These are phyloP conservation scores for Lutjanus erythropterus DNA, from an alignment of 2,113 vertebrate species.

Conservation along the genomic window DNA sequence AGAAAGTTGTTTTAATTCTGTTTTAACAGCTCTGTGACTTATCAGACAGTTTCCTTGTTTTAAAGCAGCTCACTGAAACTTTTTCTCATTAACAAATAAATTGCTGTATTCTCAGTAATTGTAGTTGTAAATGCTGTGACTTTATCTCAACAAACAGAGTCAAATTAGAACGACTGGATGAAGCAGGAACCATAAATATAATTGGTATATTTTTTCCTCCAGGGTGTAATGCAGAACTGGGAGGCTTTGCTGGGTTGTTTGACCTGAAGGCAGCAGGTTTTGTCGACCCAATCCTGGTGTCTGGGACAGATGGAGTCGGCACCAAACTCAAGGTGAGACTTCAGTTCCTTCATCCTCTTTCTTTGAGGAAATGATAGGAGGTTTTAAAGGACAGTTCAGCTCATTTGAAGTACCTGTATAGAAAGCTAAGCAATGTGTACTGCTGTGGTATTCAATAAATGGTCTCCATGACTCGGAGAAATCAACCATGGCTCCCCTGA, in stretches of 20 bases:
- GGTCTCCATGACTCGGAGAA: too few species aligned
- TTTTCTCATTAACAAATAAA: conserved; percentile 22
- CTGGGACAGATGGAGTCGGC: conserved; percentile 96
- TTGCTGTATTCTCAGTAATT: neutral
- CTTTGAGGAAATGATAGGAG: too few species aligned
- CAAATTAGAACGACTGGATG: too few species aligned
- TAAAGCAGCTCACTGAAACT: too few species aligned
- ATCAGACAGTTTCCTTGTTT: too few species aligned
- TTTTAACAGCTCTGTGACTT: too few species aligned
- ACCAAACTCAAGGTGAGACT: conserved; percentile 94
- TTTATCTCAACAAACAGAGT: neutral
- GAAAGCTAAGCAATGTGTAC: too few species aligned
- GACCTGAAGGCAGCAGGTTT: conserved; percentile 96
- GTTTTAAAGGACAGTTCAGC: too few species aligned
- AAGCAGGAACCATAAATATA: neutral
- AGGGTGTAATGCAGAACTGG: conserved; percentile 95
- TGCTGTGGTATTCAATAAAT: too few species aligned
- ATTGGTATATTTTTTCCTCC: conserved; percentile 4
- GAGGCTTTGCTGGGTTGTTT: conserved; percentile 96
- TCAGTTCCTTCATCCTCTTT: neutral
- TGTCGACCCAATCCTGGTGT: conserved; percentile 92
- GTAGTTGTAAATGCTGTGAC: neutral
- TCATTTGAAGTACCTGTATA: too few species aligned
- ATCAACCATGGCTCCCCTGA: too few species aligned
- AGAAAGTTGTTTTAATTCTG: too few species aligned